Evolutionary conservation across 2,113 vertebrate genomes (phyloP).

Genomic region (Sarotherodon lohbergeri): DNA sequence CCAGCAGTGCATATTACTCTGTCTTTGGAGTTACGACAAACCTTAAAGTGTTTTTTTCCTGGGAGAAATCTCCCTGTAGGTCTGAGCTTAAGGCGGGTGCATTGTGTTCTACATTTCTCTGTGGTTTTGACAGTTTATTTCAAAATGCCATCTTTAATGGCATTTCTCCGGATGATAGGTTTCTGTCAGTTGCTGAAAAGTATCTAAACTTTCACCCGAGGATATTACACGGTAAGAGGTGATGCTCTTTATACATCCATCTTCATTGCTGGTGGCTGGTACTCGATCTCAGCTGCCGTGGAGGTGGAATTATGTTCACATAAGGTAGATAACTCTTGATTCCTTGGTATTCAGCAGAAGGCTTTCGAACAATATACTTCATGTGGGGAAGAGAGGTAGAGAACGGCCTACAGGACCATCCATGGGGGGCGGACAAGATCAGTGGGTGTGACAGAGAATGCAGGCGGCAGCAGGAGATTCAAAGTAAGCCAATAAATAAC

Average conservation of each 20-base stretch:
- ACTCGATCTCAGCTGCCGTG: neutral
- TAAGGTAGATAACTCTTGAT: neutral
- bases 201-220: neutral
- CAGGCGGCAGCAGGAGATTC: slow-evolving; percentile 70
- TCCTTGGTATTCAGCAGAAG: neutral
- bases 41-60: neutral
- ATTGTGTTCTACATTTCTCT: neutral
- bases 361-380: slow-evolving; percentile 7
- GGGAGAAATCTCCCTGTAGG: neutral
- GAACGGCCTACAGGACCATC: slow-evolving; percentile 8
- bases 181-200: neutral
- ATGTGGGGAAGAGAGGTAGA: neutral
- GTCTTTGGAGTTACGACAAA: neutral
- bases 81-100: neutral
- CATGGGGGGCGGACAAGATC: slow-evolving; percentile 61
- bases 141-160: neutral
- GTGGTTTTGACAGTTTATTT: neutral
- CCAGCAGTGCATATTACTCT: neutral
- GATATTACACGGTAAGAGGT: neutral
- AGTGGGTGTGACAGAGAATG: slow-evolving; percentile 71
- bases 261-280: neutral
- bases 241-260: neutral
- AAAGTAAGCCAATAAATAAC: slow-evolving; percentile 77
- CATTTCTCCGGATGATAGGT: neutral
- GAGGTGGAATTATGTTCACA: neutral